Evolutionary conservation across 1,140 invertebrate genomes (phyloP).

Genomic region (Arion vulgaris): DNA sequence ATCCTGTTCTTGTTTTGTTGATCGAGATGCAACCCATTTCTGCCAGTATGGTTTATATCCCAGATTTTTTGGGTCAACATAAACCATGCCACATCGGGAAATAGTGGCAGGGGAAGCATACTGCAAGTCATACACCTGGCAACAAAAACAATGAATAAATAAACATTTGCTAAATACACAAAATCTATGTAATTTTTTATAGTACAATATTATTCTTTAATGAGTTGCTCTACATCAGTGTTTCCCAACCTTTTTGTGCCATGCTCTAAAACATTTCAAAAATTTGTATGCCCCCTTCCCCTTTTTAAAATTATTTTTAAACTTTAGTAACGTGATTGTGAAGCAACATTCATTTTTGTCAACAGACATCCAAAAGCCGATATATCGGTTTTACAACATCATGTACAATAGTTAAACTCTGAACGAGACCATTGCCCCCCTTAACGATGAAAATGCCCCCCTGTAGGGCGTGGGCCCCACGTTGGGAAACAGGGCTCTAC

Average conservation of each 20-base stretch:
- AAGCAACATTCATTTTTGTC: too few relatives aligned
- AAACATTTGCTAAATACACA: neutral
- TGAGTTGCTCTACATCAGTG: neutral
- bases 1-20: constrained; percentile 64
- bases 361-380: too few relatives aligned
- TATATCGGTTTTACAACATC: too few relatives aligned
- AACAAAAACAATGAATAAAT: neutral
- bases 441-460: too few relatives aligned
- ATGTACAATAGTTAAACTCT: too few relatives aligned
- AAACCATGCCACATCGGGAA: constrained; percentile 74
- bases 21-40: constrained; percentile 77
- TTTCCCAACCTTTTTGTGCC: neutral
- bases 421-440: too few relatives aligned
- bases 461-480: too few relatives aligned
- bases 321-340: too few relatives aligned
- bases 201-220: neutral
- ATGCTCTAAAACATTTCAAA: neutral
- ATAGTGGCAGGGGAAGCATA: constrained; percentile 76
- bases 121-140: constrained; percentile 85
- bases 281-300: too few relatives aligned
- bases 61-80: constrained; percentile 87
- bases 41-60: constrained; percentile 89
- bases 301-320: too few relatives aligned
- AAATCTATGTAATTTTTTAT: neutral
- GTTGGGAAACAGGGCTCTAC: too few relatives aligned